Base-by-base conservation (phyloP, 2,113 vertebrate genomes). In the Calypte anna region DNA sequence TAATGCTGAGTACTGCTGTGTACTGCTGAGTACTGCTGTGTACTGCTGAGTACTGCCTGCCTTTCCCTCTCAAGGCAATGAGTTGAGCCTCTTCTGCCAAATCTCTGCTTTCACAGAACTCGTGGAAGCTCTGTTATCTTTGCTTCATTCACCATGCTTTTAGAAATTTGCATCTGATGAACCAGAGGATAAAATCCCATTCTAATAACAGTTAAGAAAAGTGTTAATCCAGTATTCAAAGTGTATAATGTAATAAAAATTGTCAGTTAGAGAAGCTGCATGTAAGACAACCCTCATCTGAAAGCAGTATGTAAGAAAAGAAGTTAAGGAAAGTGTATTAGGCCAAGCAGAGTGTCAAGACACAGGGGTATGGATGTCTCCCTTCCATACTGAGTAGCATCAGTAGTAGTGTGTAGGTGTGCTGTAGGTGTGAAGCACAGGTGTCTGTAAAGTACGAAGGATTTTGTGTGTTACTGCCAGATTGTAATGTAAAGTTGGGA, bases 41-140 rank as follows among this genome's bases (percentile, higher is more conserved):
- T 33, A 33, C 33, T 33, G 33, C 33, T 33, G 33, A 33, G 33
- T 14, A 9, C 54, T 28, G 40, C 69, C 50, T 51, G 36, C 27
- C 27, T 38, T 17, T n/a, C 30, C 31, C 23, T 17, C 0, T 3
- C 2, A 1, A 17, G 17, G 24, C 61, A 31, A 14, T 2, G 25
- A 9, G 50, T 4, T 13, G 25, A 36, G 44, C 6, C 48, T 44
- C 27, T 63, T 24, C 31, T 18, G 20, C 31, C 43, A 57, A 44
- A 30, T 13, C 31, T 11, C 40, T 24, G 0, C 48, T 44, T n/a
- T 28, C 53, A 19, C 40, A 30, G 12, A 44, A n/a, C 15, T 25
- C 2, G 0, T n/a, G 20, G 23, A 30, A 72, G 6, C 27, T 61
- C 64, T 38, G 7, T n/a, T 90, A 18, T 12, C 27, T 50, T 53